Evolutionary conservation across 2,888 invertebrate species (phyloP).

Genomic region (Leptinotarsa rubiginosa): DNA sequence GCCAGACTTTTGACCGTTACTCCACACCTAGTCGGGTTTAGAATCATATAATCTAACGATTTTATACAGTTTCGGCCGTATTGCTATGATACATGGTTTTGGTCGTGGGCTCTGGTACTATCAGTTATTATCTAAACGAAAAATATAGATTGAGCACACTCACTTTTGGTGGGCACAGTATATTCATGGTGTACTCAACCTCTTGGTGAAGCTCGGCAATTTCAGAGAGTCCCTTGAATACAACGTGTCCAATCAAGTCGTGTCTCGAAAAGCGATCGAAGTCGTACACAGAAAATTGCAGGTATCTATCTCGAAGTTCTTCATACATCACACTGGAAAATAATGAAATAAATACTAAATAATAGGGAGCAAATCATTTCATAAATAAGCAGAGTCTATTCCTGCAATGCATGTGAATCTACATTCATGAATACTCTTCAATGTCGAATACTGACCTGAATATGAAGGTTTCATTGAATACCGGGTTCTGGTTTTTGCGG

Average conservation of each 20-base stretch:
- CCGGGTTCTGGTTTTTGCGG: conserved; percentile 82
- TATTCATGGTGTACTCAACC: conserved; percentile 87
- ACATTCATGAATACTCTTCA: no score
- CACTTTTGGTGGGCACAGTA: conserved; percentile 83
- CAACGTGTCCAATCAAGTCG: conserved; percentile 87
- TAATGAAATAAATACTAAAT: background rate
- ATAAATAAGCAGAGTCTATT: no score
- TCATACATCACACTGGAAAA: conserved; percentile 77
- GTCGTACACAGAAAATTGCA: conserved; percentile 90
- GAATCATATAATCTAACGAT: no score
- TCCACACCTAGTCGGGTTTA: no score
- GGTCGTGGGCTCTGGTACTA: no score
- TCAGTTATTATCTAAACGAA: no score
- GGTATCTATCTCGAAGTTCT: conserved; percentile 78
- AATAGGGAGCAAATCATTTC: no score
- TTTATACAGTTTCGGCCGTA: no score
- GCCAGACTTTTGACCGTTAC: no score
- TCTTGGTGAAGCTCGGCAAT: conserved; percentile 83
- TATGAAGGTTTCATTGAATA: conserved; percentile 86
- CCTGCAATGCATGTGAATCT: no score
- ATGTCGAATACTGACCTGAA: conserved; percentile 73
- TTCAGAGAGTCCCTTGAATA: conserved; percentile 82
- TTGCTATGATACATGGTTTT: no score
- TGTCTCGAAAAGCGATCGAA: conserved; percentile 90
- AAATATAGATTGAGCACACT: conserved; percentile 45